Conservation (phyloP, 2,797 vertebrate genomes). For the Dendrocincla tyrannina region DNA sequence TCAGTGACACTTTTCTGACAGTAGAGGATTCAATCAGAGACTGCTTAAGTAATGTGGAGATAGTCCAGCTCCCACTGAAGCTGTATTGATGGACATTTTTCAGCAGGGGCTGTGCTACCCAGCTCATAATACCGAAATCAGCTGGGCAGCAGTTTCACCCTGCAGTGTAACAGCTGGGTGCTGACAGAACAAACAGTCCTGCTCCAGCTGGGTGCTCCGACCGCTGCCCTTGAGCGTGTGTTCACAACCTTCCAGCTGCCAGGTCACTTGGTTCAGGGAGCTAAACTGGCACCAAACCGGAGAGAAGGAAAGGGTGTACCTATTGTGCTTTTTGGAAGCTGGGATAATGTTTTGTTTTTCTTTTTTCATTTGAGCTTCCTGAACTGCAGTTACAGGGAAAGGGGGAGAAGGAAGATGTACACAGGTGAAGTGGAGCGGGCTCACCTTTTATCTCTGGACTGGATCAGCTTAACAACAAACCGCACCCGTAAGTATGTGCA, state of each 20-base stretch:
- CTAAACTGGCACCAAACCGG: not conserved
- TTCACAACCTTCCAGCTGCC: not conserved
- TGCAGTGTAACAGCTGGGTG: not conserved
- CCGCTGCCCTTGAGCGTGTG: not conserved
- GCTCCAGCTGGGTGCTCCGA: not conserved
- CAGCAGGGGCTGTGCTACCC: not conserved
- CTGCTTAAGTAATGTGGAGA: not conserved
- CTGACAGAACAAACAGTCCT: not conserved
- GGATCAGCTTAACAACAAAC: not conserved
- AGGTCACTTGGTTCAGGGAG: not conserved
- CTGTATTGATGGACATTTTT: fast-evolving
- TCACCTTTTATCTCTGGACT: not conserved
- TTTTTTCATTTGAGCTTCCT: not conserved
- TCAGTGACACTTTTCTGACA: not conserved
- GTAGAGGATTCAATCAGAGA: not conserved
- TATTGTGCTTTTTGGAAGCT: not conserved
- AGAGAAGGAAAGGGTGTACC: not conserved
- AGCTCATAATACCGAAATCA: not conserved
- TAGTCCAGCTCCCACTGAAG: not conserved
- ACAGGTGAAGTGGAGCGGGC: not conserved
- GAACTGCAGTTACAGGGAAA: not conserved
- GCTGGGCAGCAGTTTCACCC: not conserved
- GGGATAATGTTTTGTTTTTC: not conserved
- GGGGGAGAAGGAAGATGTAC: not conserved
- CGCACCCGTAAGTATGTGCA: fast-evolving